Evolutionary conservation across 2,797 vertebrate species (phyloP).

Genomic region (Eleutherodactylus coqui): DNA sequence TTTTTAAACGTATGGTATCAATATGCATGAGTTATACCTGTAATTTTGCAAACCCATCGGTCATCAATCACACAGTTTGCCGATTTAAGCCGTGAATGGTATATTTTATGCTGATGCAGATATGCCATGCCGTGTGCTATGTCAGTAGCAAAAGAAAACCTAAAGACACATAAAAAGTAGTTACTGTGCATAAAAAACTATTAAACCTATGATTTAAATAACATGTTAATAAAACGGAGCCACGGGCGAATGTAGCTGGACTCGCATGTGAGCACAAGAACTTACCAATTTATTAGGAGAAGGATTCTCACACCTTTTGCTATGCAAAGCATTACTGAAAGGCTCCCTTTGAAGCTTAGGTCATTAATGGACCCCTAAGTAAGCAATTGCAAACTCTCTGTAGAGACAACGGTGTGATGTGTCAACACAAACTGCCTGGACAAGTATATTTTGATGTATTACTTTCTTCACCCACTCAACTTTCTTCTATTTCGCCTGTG

Average conservation of each 20-base stretch:
- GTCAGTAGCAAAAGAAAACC: constrained; percentile 87
- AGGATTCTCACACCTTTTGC: constrained; percentile 42
- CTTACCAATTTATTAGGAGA: constrained; percentile 36
- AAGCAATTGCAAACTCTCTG: constrained; percentile 53
- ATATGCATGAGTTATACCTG: constrained; percentile 72
- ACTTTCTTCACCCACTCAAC: neutral
- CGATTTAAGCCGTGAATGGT: constrained; percentile 80
- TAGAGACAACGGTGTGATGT: constrained; percentile 58
- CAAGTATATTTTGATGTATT: constrained; percentile 45
- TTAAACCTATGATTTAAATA: neutral
- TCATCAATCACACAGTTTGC: constrained; percentile 84
- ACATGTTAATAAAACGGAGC: neutral
- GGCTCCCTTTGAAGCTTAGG: constrained; percentile 50
- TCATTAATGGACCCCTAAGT: constrained; percentile 57
- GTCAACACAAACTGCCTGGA: constrained; percentile 52
- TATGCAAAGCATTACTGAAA: constrained; percentile 50
- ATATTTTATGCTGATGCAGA: constrained; percentile 83
- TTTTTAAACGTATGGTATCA: neutral
- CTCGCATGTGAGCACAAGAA: constrained; percentile 13
- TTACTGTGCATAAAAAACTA: neutral
- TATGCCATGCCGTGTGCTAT: constrained; percentile 84
- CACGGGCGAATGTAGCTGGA: neutral
- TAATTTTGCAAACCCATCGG: constrained; percentile 87
- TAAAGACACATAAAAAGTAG: constrained; percentile 60
- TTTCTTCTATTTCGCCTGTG: neutral